Percentiles rank a stretch among this genome's conserved stretches.
phyloP scores from a whole-genome alignment of 2,797 vertebrate genomes.

The Hemitrygon akajei region DNA sequence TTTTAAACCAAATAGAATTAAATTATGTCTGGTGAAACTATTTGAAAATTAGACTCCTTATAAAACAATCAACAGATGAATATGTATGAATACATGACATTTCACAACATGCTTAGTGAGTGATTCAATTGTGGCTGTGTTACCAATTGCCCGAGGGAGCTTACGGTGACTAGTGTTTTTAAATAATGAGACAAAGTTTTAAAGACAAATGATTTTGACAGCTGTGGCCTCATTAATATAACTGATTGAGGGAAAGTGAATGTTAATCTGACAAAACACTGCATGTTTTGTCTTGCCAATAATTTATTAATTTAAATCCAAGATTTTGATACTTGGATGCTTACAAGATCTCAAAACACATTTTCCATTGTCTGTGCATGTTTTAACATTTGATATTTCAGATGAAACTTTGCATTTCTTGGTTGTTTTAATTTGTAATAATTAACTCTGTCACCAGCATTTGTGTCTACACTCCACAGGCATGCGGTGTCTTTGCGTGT shows the following conservation, averaged over 20 bases:
- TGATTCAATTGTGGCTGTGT: constrained; percentile 11
- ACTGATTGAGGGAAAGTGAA: constrained; percentile 20
- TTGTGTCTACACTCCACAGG: not conserved
- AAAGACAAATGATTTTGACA: constrained; percentile 13
- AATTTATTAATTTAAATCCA: not conserved
- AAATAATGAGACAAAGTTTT: not conserved
- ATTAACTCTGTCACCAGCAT: not conserved
- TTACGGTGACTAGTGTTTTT: constrained; percentile 8
- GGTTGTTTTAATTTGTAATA: not conserved
- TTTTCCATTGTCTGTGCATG: not conserved
- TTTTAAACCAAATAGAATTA: constrained; percentile 18
- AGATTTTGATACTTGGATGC: not conserved
- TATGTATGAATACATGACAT: constrained; percentile 27
- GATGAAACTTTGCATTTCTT: not conserved
- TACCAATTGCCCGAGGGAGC: constrained; percentile 18
- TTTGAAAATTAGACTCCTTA: constrained; percentile 14
- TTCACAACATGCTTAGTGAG: constrained; percentile 25
- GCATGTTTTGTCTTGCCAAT: not conserved
- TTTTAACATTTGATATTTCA: not conserved
- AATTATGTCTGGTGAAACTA: constrained; percentile 20
- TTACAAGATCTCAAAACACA: not conserved
- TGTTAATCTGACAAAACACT: not conserved
- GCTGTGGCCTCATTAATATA: constrained; percentile 7
- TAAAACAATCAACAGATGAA: constrained; percentile 26
- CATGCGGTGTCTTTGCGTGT: not conserved